Base-by-base conservation (phyloP, 2,888 invertebrate genomes). In the Drosophila greeni region DNA sequence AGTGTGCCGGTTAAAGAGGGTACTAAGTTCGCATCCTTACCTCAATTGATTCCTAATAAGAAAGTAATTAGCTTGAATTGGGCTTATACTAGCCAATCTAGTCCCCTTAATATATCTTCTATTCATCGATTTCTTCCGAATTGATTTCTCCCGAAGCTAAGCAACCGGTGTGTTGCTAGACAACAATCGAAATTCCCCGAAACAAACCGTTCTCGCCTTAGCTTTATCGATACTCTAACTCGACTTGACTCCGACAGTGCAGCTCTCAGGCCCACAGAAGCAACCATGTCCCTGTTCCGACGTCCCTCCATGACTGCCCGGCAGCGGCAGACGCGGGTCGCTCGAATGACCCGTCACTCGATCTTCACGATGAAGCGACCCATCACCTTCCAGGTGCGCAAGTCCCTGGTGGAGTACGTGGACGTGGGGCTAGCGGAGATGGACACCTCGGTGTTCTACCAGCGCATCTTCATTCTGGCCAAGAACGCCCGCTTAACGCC, bases 391-490 rank as follows among this genome's bases (percentile, higher is more conserved):
- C 68, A 74, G 55, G 66, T 87, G 57, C 85, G 87, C 5, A 83
- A 80, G 24, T 79, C 86, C 0, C 62, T 86, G 9, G 80, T 81
- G 40, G 82, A 80, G 5, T 82, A 75, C 51, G 82, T 86, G 29
- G 74, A 80, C 7, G 73, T 76, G 4, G 81, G 86, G 31, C 47
- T 87, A 37, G 23, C 70, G 5, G 39, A 56, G 0, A 74, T 74
- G 66, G 70, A 70, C 0, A 79, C 85, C 0, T 75, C 82, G 14
- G 75, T 85, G n/a, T 87, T 84, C 59, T 85, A 79, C 45, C 86
- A 86, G 53, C 82, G 86, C 29, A 75, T 87, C 6, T 84, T 72
- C 3, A 74, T 86, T 4, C 39, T 86, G 37, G 86, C 85, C 48
- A 75, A 74, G 18, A 86, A 85, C 18, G 24, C 18, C 11, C 24